Percentiles rank a stretch among this genome's conserved stretches.
phyloP scores from a whole-genome alignment of 2,888 invertebrate genomes.

The Tillus elongatus region DNA sequence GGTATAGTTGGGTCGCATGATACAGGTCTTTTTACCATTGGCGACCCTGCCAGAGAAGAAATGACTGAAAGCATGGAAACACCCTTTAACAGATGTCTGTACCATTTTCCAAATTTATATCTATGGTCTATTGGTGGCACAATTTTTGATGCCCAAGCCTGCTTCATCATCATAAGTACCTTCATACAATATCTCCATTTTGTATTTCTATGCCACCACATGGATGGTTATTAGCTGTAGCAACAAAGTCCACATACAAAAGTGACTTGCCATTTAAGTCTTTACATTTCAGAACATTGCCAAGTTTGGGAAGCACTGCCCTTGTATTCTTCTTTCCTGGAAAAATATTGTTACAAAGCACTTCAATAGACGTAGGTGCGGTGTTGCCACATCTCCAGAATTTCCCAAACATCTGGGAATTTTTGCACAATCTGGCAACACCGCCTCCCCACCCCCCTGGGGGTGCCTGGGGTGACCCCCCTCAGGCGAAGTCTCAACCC shows the following conservation, averaged over 20 bases:
- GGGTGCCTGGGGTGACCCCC: too few species aligned
- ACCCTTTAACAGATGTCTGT: conserved; percentile 98
- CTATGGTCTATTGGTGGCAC: conserved; percentile 96
- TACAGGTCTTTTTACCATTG: conserved; percentile 89
- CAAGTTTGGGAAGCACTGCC: conserved; percentile 81
- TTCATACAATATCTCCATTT: conserved; percentile 99
- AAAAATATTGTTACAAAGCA: too few species aligned
- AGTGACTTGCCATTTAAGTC: conserved; percentile 95
- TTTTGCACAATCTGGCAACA: too few species aligned
- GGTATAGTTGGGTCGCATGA: conserved; percentile 97
- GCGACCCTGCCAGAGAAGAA: conserved; percentile 92
- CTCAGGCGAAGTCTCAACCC: too few species aligned
- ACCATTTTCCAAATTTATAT: conserved; percentile 99
- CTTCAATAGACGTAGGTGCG: too few species aligned
- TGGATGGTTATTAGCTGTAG: conserved; percentile 99
- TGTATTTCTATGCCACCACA: conserved; percentile 96
- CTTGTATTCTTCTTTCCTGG: conserved; percentile 85
- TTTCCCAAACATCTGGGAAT: too few species aligned
- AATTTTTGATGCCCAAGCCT: conserved; percentile 51
- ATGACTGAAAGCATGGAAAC: conserved; percentile 99
- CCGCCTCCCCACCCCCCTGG: too few species aligned
- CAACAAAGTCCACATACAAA: conserved; percentile 93
- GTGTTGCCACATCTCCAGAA: too few species aligned
- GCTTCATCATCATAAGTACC: conserved; percentile 96
- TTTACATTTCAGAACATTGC: conserved; percentile 85